Evolutionary conservation across 1,140 invertebrate species (phyloP), one percentile per base, ranked within the genome.

Genomic region (Scylla paramamosain): DNA sequence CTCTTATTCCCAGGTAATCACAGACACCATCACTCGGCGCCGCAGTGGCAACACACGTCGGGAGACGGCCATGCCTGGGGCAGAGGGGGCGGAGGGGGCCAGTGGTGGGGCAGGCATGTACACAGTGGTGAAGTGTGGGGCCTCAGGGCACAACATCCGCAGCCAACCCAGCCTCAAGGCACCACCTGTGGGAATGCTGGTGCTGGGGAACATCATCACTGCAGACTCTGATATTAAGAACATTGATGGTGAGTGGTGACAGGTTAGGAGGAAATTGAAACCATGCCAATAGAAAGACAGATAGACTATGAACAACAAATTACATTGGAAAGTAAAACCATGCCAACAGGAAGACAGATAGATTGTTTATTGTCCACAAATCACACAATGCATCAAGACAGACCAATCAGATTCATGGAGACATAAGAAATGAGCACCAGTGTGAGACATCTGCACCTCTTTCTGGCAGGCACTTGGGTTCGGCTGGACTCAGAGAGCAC

Each of bases 91-190:
- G 25, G 94, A 95, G n/a, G 82, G 93, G 31, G 39, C 52, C 1
- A 48, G 86, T 95, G 96, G 96, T 91, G 97, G 97, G 29, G 97
- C 97, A 86, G 97, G 97, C 67, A 96, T 97, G 25, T 98, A 98
- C 96, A 97, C 97, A 94, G 98, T 98, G 3, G 97, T 98, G 0
- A 98, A 98, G 96, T 98, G 98, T 97, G 98, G 98, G 6, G 98
- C 98, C 59, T 98, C 98, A 31, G 98, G 98, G 16, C 98, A 98
- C 97, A 98, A 98, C 96, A 98, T 99, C 93, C 97, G 98, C 59
- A 98, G 97, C 95, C 97, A 97, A 95, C 98, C 98, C 0, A 98
- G 97, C 96, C 97, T 98, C n/a, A 98, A 98, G 96, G 98, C 98
- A 3, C 97, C 98, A 6, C 97, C 98, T 20, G 97, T 98, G 89